Base-by-base conservation (phyloP, 2,797 vertebrate genomes). In the Poecilia wingei region DNA sequence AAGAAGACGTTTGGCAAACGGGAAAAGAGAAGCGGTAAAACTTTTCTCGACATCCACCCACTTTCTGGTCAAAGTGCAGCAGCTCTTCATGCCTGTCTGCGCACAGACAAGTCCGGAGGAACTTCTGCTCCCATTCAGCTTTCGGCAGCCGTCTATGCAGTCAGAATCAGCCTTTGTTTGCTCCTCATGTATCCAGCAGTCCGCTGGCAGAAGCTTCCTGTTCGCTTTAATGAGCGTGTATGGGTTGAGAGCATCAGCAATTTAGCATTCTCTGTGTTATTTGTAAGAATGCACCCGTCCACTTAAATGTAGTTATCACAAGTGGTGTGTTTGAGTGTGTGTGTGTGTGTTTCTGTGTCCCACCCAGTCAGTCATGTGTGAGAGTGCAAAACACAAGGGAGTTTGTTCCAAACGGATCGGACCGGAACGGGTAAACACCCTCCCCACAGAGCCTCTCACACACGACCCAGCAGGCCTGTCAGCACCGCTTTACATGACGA, bases 391-490 rank as follows among this genome's bases (percentile, higher is more conserved):
- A 94, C 93, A 95, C 89, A 94, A 88, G 86, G 86, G 74, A 53
- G 88, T 90, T 94, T 94, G 93, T 94, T 93, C 89, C 86, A 76
- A 88, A 80, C 13, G 14, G 75, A 86, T 83, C 78, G 6, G 77
- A 81, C 84, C 74, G 13, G 72, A 86, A 81, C 66, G 84, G 74
- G 86, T 91, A 93, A 91, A 91, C 84, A 91, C 83, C 79, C 80
- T 78, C 82, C 87, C 86, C 82, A 55, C 70, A 72, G 74, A 79
- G 85, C 74, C 79, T 88, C 91, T 82, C 88, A 89, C 85, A 89
- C 85, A 91, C 46, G 20, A 88, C 85, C 86, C 87, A 89, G 90
- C 87, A 82, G 89, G 87, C 90, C 91, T 92, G 91, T 93, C 94
- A 90, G 78, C 89, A 75, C 80, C 87, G 82, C 87, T 94, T 91